phyloP scores from a whole-genome alignment of 2,113 vertebrate genomes.

The Seriola dumerili region DNA sequence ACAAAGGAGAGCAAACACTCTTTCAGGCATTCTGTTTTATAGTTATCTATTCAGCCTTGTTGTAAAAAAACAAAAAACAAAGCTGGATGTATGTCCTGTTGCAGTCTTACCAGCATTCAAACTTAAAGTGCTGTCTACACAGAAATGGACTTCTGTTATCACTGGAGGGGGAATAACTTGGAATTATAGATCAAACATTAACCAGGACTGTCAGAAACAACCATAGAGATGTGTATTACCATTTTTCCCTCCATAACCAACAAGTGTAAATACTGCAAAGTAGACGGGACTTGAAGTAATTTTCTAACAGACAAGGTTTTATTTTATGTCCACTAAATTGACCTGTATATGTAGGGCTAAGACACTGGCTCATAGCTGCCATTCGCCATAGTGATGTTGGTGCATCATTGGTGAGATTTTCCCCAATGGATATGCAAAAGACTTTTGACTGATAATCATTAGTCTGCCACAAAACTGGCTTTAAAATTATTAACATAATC shows the following conservation, averaged over 20 bases:
- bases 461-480: too few species aligned
- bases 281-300: background rate
- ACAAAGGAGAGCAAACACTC: background rate
- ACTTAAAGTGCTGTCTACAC: conserved; percentile 3
- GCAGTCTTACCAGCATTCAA: conserved; percentile 6
- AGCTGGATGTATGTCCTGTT: background rate
- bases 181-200: conserved; percentile 10
- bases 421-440: too few species aligned
- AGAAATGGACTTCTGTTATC: background rate
- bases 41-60: background rate
- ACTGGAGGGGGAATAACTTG: background rate
- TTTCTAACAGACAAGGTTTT: background rate
- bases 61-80: background rate
- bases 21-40: background rate
- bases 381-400: background rate
- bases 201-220: conserved; percentile 14
- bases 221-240: conserved; percentile 1
- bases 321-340: background rate
- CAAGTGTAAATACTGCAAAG: conserved; percentile 4
- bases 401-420: too few species aligned
- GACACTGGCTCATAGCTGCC: background rate
- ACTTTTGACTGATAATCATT: too few species aligned
- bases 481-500: too few species aligned
- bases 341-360: background rate
- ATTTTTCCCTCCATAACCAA: conserved; percentile 2